Evolutionary conservation across 2,888 invertebrate genomes (phyloP).

Genomic region (Agrochola lychnidis): DNA sequence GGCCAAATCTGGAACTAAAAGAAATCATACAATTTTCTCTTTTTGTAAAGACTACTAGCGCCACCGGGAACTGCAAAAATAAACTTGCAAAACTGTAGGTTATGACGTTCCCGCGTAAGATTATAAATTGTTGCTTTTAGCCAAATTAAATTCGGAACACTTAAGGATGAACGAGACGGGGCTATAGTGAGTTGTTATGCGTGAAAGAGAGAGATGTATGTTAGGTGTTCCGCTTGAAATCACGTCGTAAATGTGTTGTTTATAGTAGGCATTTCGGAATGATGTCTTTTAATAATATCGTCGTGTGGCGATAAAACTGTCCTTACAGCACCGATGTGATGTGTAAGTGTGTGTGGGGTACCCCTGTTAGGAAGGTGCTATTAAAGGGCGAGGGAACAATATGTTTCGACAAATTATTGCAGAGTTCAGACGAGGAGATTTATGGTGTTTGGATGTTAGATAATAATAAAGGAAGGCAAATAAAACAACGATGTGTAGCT

Average conservation of each 20-base stretch:
- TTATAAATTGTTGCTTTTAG: conserved; percentile 79
- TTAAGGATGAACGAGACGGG: conserved; percentile 60
- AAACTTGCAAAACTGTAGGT: conserved; percentile 62
- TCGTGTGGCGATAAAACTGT: conserved; percentile 63
- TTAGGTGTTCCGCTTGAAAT: conserved; percentile 61
- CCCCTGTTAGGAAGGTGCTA: conserved; percentile 5
- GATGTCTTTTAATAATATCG: conserved; percentile 76
- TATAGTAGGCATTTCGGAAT: conserved; percentile 79
- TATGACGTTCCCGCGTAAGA: conserved; percentile 65
- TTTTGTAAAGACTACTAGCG: conserved; percentile 55
- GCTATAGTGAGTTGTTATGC: conserved; percentile 25
- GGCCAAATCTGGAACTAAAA: conserved; percentile 57
- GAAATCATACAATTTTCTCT: conserved; percentile 19
- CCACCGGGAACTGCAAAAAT: conserved; percentile 54
- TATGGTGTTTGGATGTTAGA: conserved; percentile 12
- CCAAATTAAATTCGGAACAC: conserved; percentile 75
- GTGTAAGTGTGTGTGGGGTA: conserved; percentile 35
- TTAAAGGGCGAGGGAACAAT: conserved; percentile 41
- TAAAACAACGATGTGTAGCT: too few species aligned
- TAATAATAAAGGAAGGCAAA: not conserved
- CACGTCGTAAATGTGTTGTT: conserved; percentile 80
- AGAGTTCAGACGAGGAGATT: conserved; percentile 16
- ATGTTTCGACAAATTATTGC: conserved; percentile 51
- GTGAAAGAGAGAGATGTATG: conserved; percentile 55
- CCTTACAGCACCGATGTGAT: conserved; percentile 44